Conservation (phyloP, 1,140 invertebrate species). For the Probaryconus sp. region DNA sequence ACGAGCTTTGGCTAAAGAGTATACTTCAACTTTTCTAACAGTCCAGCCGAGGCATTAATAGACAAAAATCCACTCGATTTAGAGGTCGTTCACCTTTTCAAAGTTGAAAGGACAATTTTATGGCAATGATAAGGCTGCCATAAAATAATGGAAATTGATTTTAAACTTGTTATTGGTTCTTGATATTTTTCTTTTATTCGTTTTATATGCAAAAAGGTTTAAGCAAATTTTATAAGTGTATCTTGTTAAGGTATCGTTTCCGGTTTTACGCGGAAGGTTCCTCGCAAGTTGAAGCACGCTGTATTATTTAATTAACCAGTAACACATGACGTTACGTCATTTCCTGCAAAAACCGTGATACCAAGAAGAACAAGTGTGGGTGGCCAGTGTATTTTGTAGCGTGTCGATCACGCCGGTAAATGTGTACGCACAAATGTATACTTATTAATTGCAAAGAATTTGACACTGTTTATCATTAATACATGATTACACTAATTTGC, state of each 20-base stretch:
- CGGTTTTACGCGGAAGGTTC: constrained; percentile 33
- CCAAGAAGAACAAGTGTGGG: constrained; percentile 63
- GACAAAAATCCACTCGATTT: constrained; percentile 18
- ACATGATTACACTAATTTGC: no score
- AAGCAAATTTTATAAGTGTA: constrained; percentile 17
- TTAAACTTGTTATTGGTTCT: no score
- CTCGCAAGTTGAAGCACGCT: constrained; percentile 33
- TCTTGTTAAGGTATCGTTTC: constrained; percentile 25
- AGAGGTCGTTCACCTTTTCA: neutral
- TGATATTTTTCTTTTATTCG: no score
- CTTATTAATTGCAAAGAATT: constrained; percentile 1
- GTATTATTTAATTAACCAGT: constrained; percentile 60
- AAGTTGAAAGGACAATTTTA: no score
- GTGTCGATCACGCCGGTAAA: constrained; percentile 60
- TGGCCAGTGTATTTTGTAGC: constrained; percentile 56
- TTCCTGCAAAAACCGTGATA: constrained; percentile 71
- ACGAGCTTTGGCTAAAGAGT: constrained; percentile 50
- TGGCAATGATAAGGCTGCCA: no score
- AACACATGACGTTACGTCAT: constrained; percentile 66
- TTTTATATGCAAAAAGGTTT: constrained; percentile 9
- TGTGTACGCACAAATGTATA: constrained; percentile 54
- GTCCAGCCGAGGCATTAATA: constrained; percentile 33
- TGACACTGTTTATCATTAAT: no score
- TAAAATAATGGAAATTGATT: no score
- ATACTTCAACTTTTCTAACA: constrained; percentile 46